phyloP scores from a whole-genome alignment of 2,113 vertebrate genomes.

The Thunnus maccoyii region DNA sequence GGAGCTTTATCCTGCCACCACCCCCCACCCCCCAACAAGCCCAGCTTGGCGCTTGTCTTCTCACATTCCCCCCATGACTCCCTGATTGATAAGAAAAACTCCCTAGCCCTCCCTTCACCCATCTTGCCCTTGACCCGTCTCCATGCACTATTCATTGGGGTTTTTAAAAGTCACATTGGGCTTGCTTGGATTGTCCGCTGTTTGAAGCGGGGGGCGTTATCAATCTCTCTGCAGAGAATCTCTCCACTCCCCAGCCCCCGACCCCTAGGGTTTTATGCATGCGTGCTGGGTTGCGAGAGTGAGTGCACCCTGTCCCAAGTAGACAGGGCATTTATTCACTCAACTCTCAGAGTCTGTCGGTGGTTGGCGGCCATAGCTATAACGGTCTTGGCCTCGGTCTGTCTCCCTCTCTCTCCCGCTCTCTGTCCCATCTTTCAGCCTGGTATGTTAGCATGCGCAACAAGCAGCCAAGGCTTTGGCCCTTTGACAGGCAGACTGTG shows the following conservation, averaged over 20 bases:
- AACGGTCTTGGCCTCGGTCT: conserved; percentile 67
- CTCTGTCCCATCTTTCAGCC: conserved; percentile 69
- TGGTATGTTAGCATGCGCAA: conserved; percentile 77
- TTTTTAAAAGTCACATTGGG: conserved; percentile 81
- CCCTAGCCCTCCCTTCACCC: conserved; percentile 64
- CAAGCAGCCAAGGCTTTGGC: conserved; percentile 78
- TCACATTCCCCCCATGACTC: conserved; percentile 73
- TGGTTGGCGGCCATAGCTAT: conserved; percentile 73
- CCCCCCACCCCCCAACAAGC: conserved; percentile 41
- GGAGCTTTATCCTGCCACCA: conserved; percentile 61
- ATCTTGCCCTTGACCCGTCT: conserved; percentile 81
- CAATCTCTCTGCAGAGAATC: conserved; percentile 81
- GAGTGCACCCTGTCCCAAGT: conserved; percentile 80
- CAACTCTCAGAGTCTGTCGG: conserved; percentile 76
- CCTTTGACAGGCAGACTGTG: conserved; percentile 79
- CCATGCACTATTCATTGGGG: conserved; percentile 82
- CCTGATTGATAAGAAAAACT: conserved; percentile 84
- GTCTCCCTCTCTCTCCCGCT: conserved; percentile 53
- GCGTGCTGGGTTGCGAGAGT: conserved; percentile 79
- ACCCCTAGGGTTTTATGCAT: conserved; percentile 82
- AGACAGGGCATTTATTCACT: conserved; percentile 85
- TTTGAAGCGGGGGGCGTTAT: conserved; percentile 77
- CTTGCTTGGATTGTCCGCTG: conserved; percentile 78
- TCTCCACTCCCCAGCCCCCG: conserved; percentile 62
- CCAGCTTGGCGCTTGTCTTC: conserved; percentile 71